Base-by-base conservation (phyloP, 2,888 invertebrate genomes). In the Aphodius granarius region DNA sequence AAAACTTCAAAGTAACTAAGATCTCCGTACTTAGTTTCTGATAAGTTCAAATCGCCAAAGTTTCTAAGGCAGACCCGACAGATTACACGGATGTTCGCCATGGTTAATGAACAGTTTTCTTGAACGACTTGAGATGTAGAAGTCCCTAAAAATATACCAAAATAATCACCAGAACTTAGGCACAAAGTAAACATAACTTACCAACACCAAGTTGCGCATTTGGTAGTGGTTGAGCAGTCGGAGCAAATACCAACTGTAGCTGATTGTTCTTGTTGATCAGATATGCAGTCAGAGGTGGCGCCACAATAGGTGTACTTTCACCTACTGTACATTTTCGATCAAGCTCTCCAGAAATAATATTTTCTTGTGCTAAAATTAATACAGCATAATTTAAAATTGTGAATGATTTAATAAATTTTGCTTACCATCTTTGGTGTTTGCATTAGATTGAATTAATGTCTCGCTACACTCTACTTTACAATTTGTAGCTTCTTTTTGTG, bases 31-130 rank as follows among this genome's bases (percentile, higher is more conserved):
- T 68, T 75, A 21, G 72, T 72, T 16, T 75, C 75, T 17, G 23
- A 68, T 23, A 75, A 16, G 23, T 75, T 18, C 22, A 66, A n/a
- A 13, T 63, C 72, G 5, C 72, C 75, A 21, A 22, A 68, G 16
- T 75, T 18, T 9, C 63, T 72, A 21, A 75, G 68, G 20, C 75
- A 75, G 2, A 63, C 63, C 15, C 75, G 65, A 65, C 75, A 75
- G 9, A 75, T 66, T 15, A 9, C 22, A 18, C 68, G 21, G 4
- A 75, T 63, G 20, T 72, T 75, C 15, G 72, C 22, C 0, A 68
- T 68, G 63, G 75, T 68, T 22, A 75, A 71, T 16, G 23, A 74
- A 6, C 17, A 20, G 15, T 71, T 70, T 64, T 71, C 65, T 17
- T n/a, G n/a, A n/a, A n/a, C n/a, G n/a, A n/a, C n/a, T 73, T n/a